Base-by-base conservation (phyloP, 2,797 vertebrate species). In the Helarctos malayanus region DNA sequence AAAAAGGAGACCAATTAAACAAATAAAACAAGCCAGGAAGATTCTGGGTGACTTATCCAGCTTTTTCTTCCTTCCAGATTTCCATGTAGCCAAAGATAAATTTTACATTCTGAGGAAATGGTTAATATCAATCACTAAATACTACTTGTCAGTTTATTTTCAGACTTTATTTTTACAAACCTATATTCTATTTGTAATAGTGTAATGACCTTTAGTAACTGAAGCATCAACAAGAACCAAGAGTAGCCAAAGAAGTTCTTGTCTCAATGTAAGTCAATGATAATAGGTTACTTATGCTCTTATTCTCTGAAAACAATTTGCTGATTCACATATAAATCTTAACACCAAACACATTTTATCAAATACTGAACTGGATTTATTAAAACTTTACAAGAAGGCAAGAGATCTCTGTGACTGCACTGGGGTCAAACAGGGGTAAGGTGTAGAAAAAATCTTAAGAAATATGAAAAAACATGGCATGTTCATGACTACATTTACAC, bases 101-200 rank as follows among this genome's bases (percentile, higher is more conserved):
- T 82, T 91, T 91, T 93, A 79, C 15, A 94, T 94, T 86, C 80
- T 68, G 27, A 96, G 56, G n/a, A 86, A 94, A 96, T 18, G 84
- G 38, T 61, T 78, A 96, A 32, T 79, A 71, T 65, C n/a, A 96
- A 93, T n/a, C 54, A 54, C 41, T 47, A 93, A 86, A 57, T 73
- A 52, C 41, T 49, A 89, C 45, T 61, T 23, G 21, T 65, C n/a
- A 54, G 38, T 91, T 80, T 87, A 61, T 59, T 96, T 91, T 89
- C 63, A 85, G n/a, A 90, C 5, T 87, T 59, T 35, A 49, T 63
- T 76, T 73, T 90, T 85, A 90, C 3, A 96, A 94, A 59, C 16
- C 78, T 89, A 52, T 82, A 84, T 95, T 92, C 65, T 91, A 71
- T 78, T 80, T 47, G 12, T 49, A 96, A 94, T 10, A 52, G 45